These are phyloP conservation scores for Pachliopta kotzebuea DNA, from an alignment of 2,888 invertebrate genomes.

Conservation along the genomic window DNA sequence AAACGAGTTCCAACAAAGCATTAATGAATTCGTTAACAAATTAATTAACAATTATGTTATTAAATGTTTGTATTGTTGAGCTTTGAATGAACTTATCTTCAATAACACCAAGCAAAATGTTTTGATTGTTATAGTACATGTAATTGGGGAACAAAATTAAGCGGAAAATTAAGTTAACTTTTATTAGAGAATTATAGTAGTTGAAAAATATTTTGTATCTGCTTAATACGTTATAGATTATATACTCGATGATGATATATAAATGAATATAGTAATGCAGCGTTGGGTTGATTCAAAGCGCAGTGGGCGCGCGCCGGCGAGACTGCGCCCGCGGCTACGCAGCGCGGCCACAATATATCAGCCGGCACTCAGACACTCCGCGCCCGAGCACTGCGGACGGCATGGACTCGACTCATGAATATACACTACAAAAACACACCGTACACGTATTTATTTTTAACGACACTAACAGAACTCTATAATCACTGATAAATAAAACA, in stretches of 20 bases:
- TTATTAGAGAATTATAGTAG: neutral
- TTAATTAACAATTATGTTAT: no score
- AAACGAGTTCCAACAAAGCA: no score
- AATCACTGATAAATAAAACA: no score
- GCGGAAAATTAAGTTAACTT: neutral
- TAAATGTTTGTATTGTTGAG: no score
- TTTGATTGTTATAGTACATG: no score
- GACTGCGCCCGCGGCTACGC: constrained; percentile 68
- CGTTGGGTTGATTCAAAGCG: constrained; percentile 12
- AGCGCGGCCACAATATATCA: constrained; percentile 75
- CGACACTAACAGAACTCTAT: no score
- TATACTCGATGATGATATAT: constrained; percentile 1
- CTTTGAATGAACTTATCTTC: no score
- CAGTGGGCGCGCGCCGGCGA: constrained; percentile 33
- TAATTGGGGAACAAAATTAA: neutral
- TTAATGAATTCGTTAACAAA: no score
- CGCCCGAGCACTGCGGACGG: constrained; percentile 38
- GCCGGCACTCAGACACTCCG: constrained; percentile 62
- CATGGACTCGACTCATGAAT: constrained; percentile 39
- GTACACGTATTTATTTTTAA: no score
- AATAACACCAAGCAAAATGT: no score
- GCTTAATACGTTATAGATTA: neutral
- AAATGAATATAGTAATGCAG: neutral
- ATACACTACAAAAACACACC: no score
- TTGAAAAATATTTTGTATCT: neutral